phyloP scores from a whole-genome alignment of 23 tunicate genomes.

The Halocynthia aurantium region DNA sequence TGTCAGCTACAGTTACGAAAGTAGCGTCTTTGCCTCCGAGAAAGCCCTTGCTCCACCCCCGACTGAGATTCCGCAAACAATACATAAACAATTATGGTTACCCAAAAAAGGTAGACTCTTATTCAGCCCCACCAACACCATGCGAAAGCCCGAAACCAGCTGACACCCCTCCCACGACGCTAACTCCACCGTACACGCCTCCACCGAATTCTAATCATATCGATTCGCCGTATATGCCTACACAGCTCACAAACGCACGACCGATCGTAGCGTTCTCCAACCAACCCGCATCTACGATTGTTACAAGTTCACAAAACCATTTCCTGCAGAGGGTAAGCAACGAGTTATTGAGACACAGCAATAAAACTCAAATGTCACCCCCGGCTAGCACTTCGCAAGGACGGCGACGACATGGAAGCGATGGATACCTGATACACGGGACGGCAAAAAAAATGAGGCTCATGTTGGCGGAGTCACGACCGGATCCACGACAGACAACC shows the following conservation, averaged over 20 bases:
- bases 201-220: constrained; percentile 36
- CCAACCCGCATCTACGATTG: constrained; percentile 46
- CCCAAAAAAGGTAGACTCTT: constrained; percentile 14
- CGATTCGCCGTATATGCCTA: constrained; percentile 54
- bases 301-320: constrained; percentile 45
- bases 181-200: constrained; percentile 59
- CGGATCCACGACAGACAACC: not conserved
- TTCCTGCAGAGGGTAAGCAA: constrained; percentile 29
- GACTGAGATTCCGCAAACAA: constrained; percentile 60
- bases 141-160: constrained; percentile 38
- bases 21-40: constrained; percentile 10
- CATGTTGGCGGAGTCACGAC: constrained; percentile 14
- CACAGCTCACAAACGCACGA: constrained; percentile 57
- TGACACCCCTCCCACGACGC: constrained; percentile 25
- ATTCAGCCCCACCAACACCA: constrained; percentile 21
- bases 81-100: constrained; percentile 53
- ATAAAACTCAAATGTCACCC: constrained; percentile 16
- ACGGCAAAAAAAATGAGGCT: constrained; percentile 21
- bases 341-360: constrained; percentile 39
- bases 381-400: not conserved
- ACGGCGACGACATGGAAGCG: constrained; percentile 26
- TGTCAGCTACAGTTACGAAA: constrained; percentile 7
- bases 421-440: constrained; percentile 12
- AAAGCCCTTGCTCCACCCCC: constrained; percentile 42
- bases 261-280: constrained; percentile 61